phyloP scores from a whole-genome alignment of 2,797 vertebrate species.

The Aeoliscus strigatus region DNA sequence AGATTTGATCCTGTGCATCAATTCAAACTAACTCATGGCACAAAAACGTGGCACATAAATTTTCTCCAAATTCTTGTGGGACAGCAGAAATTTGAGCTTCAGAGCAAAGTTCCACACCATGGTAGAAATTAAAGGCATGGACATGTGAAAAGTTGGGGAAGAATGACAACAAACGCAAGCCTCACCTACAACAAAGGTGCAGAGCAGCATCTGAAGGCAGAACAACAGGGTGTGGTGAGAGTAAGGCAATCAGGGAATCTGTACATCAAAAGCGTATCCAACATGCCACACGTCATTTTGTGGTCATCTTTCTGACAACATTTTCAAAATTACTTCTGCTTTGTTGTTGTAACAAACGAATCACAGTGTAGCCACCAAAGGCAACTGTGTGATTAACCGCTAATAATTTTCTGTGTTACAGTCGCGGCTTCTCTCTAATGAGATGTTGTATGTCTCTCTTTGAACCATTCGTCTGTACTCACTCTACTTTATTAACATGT shows the following conservation, averaged over 20 bases:
- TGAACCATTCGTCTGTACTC: no score
- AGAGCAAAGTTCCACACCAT: slow-evolving; percentile 62
- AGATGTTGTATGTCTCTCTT: no score
- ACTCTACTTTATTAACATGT: no score
- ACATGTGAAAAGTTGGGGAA: slow-evolving; percentile 61
- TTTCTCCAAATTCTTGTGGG: slow-evolving; percentile 24
- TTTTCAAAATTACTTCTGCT: no score
- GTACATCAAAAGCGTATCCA: neutral
- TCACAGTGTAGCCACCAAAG: neutral
- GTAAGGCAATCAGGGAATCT: neutral
- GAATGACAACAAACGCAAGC: slow-evolving; percentile 57
- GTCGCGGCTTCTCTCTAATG: no score
- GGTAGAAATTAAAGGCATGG: slow-evolving; percentile 64
- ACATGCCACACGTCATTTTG: neutral
- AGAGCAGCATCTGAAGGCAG: slow-evolving; percentile 9
- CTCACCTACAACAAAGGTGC: slow-evolving; percentile 35
- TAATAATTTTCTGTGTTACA: slow-evolving; percentile 7
- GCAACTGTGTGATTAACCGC: slow-evolving; percentile 13
- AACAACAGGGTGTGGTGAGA: slow-evolving; percentile 23
- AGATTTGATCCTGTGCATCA: neutral
- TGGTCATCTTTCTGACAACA: no score
- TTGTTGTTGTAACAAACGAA: slow-evolving; percentile 9
- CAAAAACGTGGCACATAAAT: slow-evolving; percentile 20
- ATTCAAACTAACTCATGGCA: neutral
- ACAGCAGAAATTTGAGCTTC: slow-evolving; percentile 47